Evolutionary conservation across 2,113 vertebrate genomes (phyloP), one percentile per base, ranked within the genome.

Genomic region (Gobio gobio): DNA sequence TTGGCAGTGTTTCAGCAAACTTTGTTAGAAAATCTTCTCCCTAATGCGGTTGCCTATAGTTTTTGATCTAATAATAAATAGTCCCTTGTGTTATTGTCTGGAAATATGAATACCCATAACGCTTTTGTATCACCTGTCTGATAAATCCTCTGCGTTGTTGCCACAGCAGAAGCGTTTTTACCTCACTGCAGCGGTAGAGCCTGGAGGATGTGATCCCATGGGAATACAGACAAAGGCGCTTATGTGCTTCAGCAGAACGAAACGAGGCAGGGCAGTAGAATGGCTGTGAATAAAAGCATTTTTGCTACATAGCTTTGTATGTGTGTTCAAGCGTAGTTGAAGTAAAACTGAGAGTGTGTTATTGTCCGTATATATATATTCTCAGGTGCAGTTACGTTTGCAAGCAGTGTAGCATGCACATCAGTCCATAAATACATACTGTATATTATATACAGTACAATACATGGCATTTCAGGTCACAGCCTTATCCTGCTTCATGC

Each of bases 31-130:
- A 49, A 40, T 58, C 26, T 63, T 79, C 36, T 58, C 70, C 49
- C 59, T 58, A 59, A 47, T 78, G 75, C 75, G 63, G 59, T 78
- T 79, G 78, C 61, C 33, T 72, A 83, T 89, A 83, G 83, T 86
- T 89, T 85, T 85, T 78, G 78, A 87, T 86, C 88, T 89, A 89
- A 90, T 85, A 88, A 90, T 91, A 90, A 89, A 82, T 56, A 86
- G 76, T 75, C 72, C 79, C 70, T 73, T 54, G 64, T 76, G 54
- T 63, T 22, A 59, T 83, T 74, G 83, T 87, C 84, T 86, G 83
- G 40, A 85, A 88, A 88, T 86, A 83, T 73, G 83, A 84, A 86
- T 86, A 83, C 86, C 78, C 86, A 83, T 66, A 88, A 87, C 73
- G 83, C 88, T 49, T 72, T 79, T 61, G 79, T 70, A 73, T 84